Base-by-base conservation (phyloP, 2,888 invertebrate genomes). In the Ennomos fuscantarius region DNA sequence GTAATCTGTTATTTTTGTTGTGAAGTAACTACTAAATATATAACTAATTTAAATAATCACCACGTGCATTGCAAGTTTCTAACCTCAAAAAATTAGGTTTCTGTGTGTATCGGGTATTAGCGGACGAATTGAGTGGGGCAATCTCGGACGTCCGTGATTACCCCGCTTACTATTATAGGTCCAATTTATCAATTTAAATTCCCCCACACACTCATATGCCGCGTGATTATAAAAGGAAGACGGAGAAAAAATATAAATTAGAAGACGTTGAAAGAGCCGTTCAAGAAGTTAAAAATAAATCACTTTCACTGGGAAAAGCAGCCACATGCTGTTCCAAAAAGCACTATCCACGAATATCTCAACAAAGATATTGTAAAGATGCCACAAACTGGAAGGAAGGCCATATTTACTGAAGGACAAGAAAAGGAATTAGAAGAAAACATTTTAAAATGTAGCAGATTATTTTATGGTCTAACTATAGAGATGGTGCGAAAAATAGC, bases 401-500 rank as follows among this genome's bases (percentile, higher is more conserved):
- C 43, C 11, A 36, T 57, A 45, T 57, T 50, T 57, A 36, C 44
- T 41, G 36, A 47, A 13, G 53, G 32, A 40, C 58, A 58, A 42
- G 52, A 58, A 58, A 58, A 39, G 12, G 39, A 39, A 39, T 44
- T 50, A 55, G 47, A 47, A 36, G 15, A 47, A 35, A 15, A 47
- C 13, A 46, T 46, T 35, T 13, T 56, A 40, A 58, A 62, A 33
- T 56, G 56, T 42, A 43, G 61, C 34, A 62, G 48, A 50, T 12
- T 40, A 43, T 65, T 56, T 51, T 54, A 60, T 56, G 62, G 61
- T 45, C 41, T 60, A 60, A 69, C 62, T 2, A 60, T 58, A 50
- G 50, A 62, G 12, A 62, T 54, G 55, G 48, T 68, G 2, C 63
- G 67, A 0, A 52, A 58, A 66, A 62, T 66, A 43, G 70, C 68